A percentile compares a stretch with the other conserved stretches of the same genome.
Evolutionary conservation across 2,888 invertebrate species (phyloP).

Genomic region (Tubiluchus corallicola): DNA sequence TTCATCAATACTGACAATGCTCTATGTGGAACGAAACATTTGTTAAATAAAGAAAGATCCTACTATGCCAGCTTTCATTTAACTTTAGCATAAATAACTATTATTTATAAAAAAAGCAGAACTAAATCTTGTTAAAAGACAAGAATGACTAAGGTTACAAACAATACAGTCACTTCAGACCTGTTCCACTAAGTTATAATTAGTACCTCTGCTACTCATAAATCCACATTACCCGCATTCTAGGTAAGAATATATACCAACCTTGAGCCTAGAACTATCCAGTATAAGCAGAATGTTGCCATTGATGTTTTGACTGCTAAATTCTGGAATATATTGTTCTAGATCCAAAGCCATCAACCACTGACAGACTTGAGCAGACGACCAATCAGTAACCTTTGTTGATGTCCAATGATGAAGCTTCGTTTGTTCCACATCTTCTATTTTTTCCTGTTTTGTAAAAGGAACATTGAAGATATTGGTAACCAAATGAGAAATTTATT

Average conservation of each 20-base stretch:
- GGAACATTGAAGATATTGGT: too few species aligned
- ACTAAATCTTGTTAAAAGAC: background rate
- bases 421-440: too few species aligned
- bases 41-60: too few species aligned
- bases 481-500: too few species aligned
- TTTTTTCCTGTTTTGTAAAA: too few species aligned
- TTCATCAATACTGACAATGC: too few species aligned
- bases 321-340: conserved; percentile 21
- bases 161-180: background rate
- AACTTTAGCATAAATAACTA: too few species aligned
- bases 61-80: too few species aligned
- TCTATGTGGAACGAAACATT: too few species aligned
- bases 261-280: conserved; percentile 76
- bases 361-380: conserved; percentile 72
- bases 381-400: conserved; percentile 47
- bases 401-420: background rate
- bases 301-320: conserved; percentile 44
- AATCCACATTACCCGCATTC: conserved; percentile 5
- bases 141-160: background rate
- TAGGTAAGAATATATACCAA: conserved; percentile 14
- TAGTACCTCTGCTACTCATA: conserved; percentile 45
- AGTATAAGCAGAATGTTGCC: conserved; percentile 66
- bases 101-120: background rate
- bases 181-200: conserved; percentile 1
- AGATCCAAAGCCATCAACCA: conserved; percentile 51